These are phyloP conservation scores for Cyprinodon brontotheroides DNA, from an alignment of 2,113 vertebrate species.

Conservation along the genomic window DNA sequence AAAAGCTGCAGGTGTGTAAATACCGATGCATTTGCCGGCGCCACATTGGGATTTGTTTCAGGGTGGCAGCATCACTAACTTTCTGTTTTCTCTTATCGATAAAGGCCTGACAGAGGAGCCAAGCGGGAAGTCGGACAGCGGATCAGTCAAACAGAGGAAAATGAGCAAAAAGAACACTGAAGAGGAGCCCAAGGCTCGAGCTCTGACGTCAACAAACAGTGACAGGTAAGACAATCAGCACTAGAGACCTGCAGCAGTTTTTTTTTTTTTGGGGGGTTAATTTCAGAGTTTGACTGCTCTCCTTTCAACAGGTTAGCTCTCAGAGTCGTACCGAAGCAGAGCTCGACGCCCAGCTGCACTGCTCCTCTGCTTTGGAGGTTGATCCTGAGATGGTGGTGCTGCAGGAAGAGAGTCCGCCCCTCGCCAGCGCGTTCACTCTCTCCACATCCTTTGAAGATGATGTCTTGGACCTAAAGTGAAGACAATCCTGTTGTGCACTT, in stretches of 20 bases:
- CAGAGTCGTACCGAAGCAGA: constrained; percentile 82
- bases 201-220: constrained; percentile 85
- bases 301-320: constrained; percentile 79
- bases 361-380: constrained; percentile 80
- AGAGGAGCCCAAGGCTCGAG: constrained; percentile 81
- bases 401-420: constrained; percentile 80
- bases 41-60: not conserved
- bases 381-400: constrained; percentile 74
- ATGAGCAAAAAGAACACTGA: constrained; percentile 82
- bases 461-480: constrained; percentile 93
- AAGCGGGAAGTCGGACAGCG: constrained; percentile 83
- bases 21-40: not conserved
- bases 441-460: constrained; percentile 89
- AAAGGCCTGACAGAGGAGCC: constrained; percentile 90
- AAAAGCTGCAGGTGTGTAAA: not conserved
- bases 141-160: constrained; percentile 84
- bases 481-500: constrained; percentile 74
- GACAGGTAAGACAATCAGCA: constrained; percentile 85
- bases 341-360: constrained; percentile 79
- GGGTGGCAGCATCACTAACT: not conserved
- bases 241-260: not conserved
- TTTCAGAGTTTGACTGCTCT: not conserved
- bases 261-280: not conserved
- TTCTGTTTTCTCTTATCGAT: not conserved
- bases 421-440: constrained; percentile 80